Evolutionary conservation across 1,140 invertebrate genomes (phyloP).

Genomic region (Euwallacea similis): DNA sequence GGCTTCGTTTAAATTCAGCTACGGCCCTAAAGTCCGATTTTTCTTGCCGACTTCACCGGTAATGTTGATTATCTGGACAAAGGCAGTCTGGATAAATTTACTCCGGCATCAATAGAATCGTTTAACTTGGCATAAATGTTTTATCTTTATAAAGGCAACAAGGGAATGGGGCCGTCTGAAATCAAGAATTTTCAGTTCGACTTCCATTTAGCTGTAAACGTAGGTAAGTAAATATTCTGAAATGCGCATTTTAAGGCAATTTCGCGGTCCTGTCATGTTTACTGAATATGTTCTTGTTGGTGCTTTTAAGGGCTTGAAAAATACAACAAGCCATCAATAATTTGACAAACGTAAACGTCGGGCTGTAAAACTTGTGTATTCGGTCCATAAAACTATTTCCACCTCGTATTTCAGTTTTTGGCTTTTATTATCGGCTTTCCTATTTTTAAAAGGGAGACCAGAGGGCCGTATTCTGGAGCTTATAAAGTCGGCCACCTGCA

Average conservation of each 20-base stretch:
- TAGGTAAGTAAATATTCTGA: too few relatives aligned
- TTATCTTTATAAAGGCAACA: conserved; percentile 15
- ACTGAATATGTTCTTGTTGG: too few relatives aligned
- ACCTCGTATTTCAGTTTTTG: conserved; percentile 22
- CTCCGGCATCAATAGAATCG: conserved; percentile 32
- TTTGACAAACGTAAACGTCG: conserved; percentile 18
- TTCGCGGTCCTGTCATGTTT: too few relatives aligned
- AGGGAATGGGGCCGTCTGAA: not conserved
- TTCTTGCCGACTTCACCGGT: conserved; percentile 36
- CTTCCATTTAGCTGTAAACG: too few relatives aligned
- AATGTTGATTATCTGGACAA: conserved; percentile 43
- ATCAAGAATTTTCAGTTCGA: too few relatives aligned
- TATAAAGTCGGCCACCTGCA: conserved; percentile 32
- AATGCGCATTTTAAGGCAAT: too few relatives aligned
- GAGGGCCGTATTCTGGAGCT: conserved; percentile 27
- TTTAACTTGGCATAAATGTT: conserved; percentile 34
- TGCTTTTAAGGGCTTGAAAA: conserved; percentile 1
- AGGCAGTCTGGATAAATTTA: conserved; percentile 29
- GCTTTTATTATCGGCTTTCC: conserved; percentile 30
- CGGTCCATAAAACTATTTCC: conserved; percentile 19
- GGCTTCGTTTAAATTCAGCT: conserved; percentile 29
- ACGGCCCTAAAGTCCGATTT: conserved; percentile 19
- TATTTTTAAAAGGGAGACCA: conserved; percentile 24
- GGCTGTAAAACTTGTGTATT: conserved; percentile 12
- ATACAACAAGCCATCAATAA: conserved; percentile 12